Percentiles rank a stretch among this genome's conserved stretches.
phyloP scores from a whole-genome alignment of 2,797 vertebrate genomes.

The Hapalemur alaotrensis region DNA sequence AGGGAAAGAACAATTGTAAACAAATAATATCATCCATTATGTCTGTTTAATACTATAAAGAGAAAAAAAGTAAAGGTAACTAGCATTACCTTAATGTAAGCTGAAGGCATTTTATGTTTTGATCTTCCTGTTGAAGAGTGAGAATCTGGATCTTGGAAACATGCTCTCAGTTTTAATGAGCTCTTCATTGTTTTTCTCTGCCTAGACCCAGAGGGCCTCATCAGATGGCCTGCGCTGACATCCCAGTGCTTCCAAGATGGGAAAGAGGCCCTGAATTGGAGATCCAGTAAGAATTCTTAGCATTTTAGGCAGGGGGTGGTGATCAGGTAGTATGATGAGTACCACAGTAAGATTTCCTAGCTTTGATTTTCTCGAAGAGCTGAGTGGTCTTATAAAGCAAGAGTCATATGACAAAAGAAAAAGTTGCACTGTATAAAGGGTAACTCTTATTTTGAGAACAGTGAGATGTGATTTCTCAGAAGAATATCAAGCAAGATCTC shows the following conservation, averaged over 20 bases:
- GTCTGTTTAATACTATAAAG: constrained; percentile 15
- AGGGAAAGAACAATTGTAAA: neutral
- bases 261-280: neutral
- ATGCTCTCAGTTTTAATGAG: neutral
- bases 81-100: neutral
- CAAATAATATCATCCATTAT: constrained; percentile 5
- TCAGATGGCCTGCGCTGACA: neutral
- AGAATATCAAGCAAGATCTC: neutral
- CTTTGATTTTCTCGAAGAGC: neutral
- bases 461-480: neutral
- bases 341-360: neutral
- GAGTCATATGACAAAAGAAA: neutral
- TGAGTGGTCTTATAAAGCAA: neutral
- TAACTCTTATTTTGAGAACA: constrained; percentile 1
- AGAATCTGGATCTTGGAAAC: neutral
- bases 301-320: neutral
- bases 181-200: constrained; percentile 14
- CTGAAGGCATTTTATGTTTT: constrained; percentile 40
- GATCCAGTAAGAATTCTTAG: neutral
- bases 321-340: neutral
- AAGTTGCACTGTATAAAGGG: neutral
- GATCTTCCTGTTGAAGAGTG: neutral
- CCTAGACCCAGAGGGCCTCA: neutral
- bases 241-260: neutral
- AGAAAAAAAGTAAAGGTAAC: neutral